These are phyloP conservation scores for Tachina fera DNA, from an alignment of 2,888 invertebrate species.

Conservation along the genomic window DNA sequence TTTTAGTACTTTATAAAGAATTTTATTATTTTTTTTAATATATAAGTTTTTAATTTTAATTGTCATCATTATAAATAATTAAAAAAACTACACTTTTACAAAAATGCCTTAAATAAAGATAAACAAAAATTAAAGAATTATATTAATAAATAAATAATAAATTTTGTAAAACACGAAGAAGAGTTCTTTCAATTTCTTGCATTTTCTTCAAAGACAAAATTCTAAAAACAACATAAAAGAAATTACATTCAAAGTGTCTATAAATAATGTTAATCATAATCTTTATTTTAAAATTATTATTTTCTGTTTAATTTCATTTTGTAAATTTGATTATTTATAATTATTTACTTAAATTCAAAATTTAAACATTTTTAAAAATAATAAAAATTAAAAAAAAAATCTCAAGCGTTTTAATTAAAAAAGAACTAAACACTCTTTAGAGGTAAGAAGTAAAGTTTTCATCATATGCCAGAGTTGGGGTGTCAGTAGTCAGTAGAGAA, in stretches of 20 bases:
- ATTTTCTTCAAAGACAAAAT: slow-evolving; percentile 18
- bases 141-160: neutral
- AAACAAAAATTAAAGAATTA: neutral
- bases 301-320: slow-evolving; percentile 59
- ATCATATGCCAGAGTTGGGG: too few species aligned
- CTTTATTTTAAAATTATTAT: slow-evolving; percentile 50
- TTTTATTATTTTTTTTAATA: slow-evolving; percentile 52
- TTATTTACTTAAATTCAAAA: slow-evolving; percentile 65
- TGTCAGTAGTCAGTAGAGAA: too few species aligned
- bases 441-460: neutral
- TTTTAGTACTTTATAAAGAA: slow-evolving; percentile 47
- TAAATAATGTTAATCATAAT: slow-evolving; percentile 48
- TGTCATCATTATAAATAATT: slow-evolving; percentile 47
- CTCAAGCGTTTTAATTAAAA: slow-evolving; percentile 13
- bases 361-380: slow-evolving; percentile 54
- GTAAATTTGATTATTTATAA: slow-evolving; percentile 68
- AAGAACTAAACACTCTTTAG: neutral
- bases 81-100: slow-evolving; percentile 1
- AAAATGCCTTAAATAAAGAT: slow-evolving; percentile 45
- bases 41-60: slow-evolving; percentile 65
- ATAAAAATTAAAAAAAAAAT: slow-evolving; percentile 35
- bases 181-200: slow-evolving; percentile 10
- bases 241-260: slow-evolving; percentile 45
- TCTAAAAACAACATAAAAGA: slow-evolving; percentile 18
- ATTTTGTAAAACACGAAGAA: slow-evolving; percentile 19